These are phyloP conservation scores for Psilanteris sp. DNA, from an alignment of 1,140 invertebrate species.

Conservation along the genomic window DNA sequence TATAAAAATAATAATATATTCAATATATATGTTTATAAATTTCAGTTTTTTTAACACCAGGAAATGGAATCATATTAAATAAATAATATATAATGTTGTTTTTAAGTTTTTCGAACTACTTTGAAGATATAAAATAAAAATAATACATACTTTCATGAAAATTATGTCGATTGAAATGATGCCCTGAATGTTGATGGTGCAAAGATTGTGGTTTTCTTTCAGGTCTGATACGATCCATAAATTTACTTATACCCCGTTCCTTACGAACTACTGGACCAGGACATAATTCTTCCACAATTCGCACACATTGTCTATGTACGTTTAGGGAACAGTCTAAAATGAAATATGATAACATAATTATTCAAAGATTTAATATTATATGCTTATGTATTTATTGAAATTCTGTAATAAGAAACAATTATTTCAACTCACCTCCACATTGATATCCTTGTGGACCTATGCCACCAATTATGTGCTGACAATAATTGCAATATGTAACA, in stretches of 20 bases:
- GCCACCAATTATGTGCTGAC: slow-evolving; percentile 94
- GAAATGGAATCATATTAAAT: too few relatives aligned
- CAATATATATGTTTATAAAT: too few relatives aligned
- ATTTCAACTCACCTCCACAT: slow-evolving; percentile 90
- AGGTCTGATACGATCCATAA: slow-evolving; percentile 87
- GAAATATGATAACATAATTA: too few relatives aligned
- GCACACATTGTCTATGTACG: slow-evolving; percentile 91
- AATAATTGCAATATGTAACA: slow-evolving; percentile 95
- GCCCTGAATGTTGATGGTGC: slow-evolving; percentile 69
- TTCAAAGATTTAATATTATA: too few relatives aligned
- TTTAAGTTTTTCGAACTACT: too few relatives aligned
- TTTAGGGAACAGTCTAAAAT: slow-evolving; percentile 91
- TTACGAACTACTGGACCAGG: slow-evolving; percentile 87
- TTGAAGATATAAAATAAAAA: too few relatives aligned
- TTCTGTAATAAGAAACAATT: too few relatives aligned
- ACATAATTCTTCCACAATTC: slow-evolving; percentile 90
- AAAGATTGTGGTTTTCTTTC: slow-evolving; percentile 80
- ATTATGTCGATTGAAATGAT: slow-evolving; percentile 69
- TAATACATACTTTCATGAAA: slow-evolving; percentile 71
- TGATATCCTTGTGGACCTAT: slow-evolving; percentile 96
- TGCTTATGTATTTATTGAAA: too few relatives aligned
- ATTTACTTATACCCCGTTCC: slow-evolving; percentile 85
- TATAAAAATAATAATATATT: too few relatives aligned
- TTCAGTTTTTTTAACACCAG: too few relatives aligned
- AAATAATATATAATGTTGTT: too few relatives aligned